Evolutionary conservation across 2,113 vertebrate species (phyloP).

Genomic region (Neogobius melanostomus): DNA sequence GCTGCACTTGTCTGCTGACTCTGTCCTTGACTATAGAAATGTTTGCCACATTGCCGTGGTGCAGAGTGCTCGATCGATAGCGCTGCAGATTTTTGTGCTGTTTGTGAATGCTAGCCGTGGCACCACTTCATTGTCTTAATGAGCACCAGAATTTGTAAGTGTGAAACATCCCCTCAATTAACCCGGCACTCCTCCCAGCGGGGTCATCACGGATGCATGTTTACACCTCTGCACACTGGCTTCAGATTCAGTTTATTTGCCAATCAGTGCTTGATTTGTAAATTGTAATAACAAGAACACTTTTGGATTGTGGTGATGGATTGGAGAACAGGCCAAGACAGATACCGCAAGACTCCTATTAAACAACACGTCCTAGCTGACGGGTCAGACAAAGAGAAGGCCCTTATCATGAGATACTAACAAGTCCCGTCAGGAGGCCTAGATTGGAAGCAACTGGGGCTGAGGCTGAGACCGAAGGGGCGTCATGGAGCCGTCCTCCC

Average conservation of each 20-base stretch:
- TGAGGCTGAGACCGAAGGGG: no score
- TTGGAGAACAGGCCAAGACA: no score
- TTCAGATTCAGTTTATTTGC: background rate
- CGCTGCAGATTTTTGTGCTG: constrained; percentile 12
- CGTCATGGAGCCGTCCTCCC: no score
- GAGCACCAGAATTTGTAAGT: constrained; percentile 59
- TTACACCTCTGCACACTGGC: constrained; percentile 9
- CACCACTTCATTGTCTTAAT: constrained; percentile 63
- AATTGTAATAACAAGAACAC: no score
- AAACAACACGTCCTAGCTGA: no score
- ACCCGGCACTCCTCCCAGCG: constrained; percentile 53
- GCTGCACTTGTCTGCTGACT: constrained; percentile 22
- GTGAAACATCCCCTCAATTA: constrained; percentile 57
- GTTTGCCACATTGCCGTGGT: constrained; percentile 13
- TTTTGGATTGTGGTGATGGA: no score
- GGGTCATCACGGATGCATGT: constrained; percentile 34
- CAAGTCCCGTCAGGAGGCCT: no score
- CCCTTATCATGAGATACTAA: no score
- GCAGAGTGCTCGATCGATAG: constrained; percentile 29
- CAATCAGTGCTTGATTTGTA: no score
- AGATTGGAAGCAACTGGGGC: no score
- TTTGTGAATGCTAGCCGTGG: constrained; percentile 29
- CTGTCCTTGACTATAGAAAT: constrained; percentile 17
- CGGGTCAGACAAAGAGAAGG: no score
- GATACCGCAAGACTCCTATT: no score